These are phyloP conservation scores for Brachylomia viminalis DNA, from an alignment of 2,888 invertebrate genomes.

Conservation along the genomic window DNA sequence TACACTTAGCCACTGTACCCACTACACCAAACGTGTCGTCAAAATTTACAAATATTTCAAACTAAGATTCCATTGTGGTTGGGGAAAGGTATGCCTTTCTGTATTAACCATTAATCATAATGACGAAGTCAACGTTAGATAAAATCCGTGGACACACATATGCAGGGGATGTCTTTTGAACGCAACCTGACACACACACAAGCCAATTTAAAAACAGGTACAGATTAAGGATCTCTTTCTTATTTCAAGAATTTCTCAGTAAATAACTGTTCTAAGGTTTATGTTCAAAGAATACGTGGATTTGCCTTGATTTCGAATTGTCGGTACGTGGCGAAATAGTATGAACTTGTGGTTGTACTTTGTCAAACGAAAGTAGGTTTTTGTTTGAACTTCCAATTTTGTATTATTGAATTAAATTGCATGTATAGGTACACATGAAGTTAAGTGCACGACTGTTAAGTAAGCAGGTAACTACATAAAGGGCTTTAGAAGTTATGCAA, in stretches of 20 bases:
- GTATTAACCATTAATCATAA: slow-evolving; percentile 86
- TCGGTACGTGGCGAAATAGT: slow-evolving; percentile 46
- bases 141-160: slow-evolving; percentile 77
- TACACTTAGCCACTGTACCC: too few relatives aligned
- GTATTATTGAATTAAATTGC: slow-evolving; percentile 10
- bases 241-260: slow-evolving; percentile 72
- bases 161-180: slow-evolving; percentile 63
- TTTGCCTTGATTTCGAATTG: slow-evolving; percentile 48
- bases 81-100: slow-evolving; percentile 83
- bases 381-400: slow-evolving; percentile 23
- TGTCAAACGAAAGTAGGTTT: slow-evolving; percentile 33
- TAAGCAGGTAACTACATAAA: slow-evolving; percentile 12
- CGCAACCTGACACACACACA: slow-evolving; percentile 69
- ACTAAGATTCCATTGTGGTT: slow-evolving; percentile 81
- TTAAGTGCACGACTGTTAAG: slow-evolving; percentile 17
- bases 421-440: slow-evolving; percentile 18
- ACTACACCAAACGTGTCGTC: too few relatives aligned
- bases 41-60: slow-evolving; percentile 77
- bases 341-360: slow-evolving; percentile 19
- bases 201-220: slow-evolving; percentile 71
- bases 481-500: background rate
- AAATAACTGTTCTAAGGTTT: slow-evolving; percentile 69
- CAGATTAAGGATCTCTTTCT: slow-evolving; percentile 67
- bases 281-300: slow-evolving; percentile 59
- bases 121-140: slow-evolving; percentile 80